Evolutionary conservation across 2,888 invertebrate species (phyloP).

Genomic region (Chironomus tentans): DNA sequence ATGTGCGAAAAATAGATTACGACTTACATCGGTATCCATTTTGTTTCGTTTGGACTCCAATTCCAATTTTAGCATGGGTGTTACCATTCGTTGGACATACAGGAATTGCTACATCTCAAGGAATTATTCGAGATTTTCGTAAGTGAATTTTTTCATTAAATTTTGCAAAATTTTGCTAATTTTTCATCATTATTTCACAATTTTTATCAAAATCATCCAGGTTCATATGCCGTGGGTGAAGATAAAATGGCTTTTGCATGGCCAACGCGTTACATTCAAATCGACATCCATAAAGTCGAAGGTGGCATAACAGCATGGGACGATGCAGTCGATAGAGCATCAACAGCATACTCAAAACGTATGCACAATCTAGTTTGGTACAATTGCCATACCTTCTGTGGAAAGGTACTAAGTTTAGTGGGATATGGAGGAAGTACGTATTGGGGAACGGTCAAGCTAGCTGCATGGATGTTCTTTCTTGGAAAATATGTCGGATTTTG

Average conservation of each 20-base stretch:
- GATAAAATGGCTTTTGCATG: constrained; percentile 85
- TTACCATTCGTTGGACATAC: constrained; percentile 97
- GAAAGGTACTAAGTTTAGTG: constrained; percentile 86
- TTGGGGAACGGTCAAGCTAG: constrained; percentile 92
- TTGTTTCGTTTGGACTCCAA: constrained; percentile 95
- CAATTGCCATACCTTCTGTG: constrained; percentile 98
- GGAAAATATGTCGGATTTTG: constrained; percentile 70
- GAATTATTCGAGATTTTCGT: constrained; percentile 85
- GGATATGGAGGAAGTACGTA: constrained; percentile 62
- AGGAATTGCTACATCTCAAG: constrained; percentile 52
- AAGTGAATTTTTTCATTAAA: neutral
- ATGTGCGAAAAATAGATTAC: constrained; percentile 44
- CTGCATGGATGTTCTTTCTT: constrained; percentile 62
- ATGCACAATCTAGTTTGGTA: constrained; percentile 96
- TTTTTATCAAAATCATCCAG: too few species aligned
- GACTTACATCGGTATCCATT: constrained; percentile 59
- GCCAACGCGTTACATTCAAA: constrained; percentile 79
- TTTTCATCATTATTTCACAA: too few species aligned
- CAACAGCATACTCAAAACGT: constrained; percentile 84
- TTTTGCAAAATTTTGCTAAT: neutral
- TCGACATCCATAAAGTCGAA: constrained; percentile 57
- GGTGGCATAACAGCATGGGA: constrained; percentile 81
- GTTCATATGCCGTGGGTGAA: constrained; percentile 89
- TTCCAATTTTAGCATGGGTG: constrained; percentile 87
- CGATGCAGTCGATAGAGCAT: constrained; percentile 77